Conservation (phyloP, 2,113 vertebrate genomes). For the Oncorhynchus kisutch region DNA sequence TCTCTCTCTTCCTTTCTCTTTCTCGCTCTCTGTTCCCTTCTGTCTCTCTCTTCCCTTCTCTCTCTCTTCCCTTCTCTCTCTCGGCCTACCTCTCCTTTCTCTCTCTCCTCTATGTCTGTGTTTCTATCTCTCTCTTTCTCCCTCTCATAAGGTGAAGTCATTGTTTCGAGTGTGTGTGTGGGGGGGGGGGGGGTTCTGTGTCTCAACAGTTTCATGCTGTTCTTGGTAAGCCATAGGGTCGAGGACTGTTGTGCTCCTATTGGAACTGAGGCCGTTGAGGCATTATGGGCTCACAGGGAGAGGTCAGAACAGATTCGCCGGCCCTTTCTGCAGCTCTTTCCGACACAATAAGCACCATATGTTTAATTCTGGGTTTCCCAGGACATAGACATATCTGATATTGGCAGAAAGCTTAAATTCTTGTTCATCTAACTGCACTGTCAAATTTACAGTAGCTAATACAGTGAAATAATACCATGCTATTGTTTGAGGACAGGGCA, state of each 20-base stretch:
- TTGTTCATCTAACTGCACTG: too few relatives aligned
- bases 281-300: constrained; percentile 37
- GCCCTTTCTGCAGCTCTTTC: constrained; percentile 18
- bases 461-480: too few relatives aligned
- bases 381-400: too few relatives aligned
- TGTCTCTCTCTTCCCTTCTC: too few relatives aligned
- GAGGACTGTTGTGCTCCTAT: constrained; percentile 31
- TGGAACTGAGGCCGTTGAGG: constrained; percentile 30
- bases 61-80: too few relatives aligned
- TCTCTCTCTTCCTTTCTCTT: too few relatives aligned
- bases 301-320: constrained; percentile 43
- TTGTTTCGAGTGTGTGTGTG: constrained; percentile 31
- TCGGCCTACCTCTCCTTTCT: too few relatives aligned
- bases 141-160: constrained; percentile 21
- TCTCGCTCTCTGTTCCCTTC: neutral
- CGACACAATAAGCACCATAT: neutral
- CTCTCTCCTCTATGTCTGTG: neutral
- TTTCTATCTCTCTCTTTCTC: neutral
- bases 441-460: too few relatives aligned
- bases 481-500: too few relatives aligned
- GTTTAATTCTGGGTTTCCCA: neutral
- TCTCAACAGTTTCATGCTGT: constrained; percentile 11
- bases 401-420: too few relatives aligned
- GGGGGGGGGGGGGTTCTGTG: neutral
- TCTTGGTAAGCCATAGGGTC: constrained; percentile 42